Conservation (phyloP, 2,888 invertebrate genomes). For the Synergus umbraculus region DNA sequence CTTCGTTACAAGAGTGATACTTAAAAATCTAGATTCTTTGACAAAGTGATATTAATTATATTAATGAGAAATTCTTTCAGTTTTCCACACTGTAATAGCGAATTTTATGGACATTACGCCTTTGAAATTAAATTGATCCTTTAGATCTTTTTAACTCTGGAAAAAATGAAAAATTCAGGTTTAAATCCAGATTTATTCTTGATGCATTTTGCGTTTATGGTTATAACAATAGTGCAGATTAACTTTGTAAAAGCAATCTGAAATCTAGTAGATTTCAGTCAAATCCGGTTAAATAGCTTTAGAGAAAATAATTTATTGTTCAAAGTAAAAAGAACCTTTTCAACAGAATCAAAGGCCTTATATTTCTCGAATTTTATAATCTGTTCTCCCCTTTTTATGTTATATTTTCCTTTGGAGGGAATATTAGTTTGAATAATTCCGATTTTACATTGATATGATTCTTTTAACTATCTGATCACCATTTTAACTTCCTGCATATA, state of each 20-base stretch:
- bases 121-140: not conserved
- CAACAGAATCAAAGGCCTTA: not conserved
- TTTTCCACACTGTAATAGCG: not conserved
- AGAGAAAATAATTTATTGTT: slow-evolving; percentile 1
- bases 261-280: not conserved
- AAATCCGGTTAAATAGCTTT: not conserved
- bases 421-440: not conserved
- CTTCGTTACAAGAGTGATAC: not conserved
- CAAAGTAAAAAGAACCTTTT: not conserved
- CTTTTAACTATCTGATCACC: not conserved
- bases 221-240: not conserved
- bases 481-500: not conserved
- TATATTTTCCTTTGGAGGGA: not conserved
- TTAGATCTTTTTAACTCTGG: not conserved
- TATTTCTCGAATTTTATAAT: not conserved
- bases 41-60: not conserved
- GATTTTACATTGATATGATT: too few species aligned
- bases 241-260: not conserved
- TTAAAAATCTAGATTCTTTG: not conserved
- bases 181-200: not conserved
- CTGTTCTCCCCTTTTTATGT: not conserved
- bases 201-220: not conserved
- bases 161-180: not conserved
- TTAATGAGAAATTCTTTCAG: not conserved
- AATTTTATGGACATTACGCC: not conserved